These are phyloP conservation scores for Saccopteryx bilineata DNA, from an alignment of 2,113 vertebrate species.

Conservation along the genomic window DNA sequence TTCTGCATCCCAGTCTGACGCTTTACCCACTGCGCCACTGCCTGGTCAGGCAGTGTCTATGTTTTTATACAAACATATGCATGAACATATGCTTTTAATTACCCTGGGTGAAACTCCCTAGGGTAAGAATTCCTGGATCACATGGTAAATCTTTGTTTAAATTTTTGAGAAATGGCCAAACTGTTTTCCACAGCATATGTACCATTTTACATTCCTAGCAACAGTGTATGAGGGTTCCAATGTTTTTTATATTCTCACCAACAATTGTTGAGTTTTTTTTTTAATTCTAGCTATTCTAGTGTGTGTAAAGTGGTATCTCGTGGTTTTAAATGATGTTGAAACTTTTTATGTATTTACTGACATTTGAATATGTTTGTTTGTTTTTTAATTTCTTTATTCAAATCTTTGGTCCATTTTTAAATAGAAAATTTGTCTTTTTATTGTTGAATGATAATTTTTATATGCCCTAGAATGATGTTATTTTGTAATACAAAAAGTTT, in stretches of 20 bases:
- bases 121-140: not conserved
- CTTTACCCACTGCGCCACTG: no score
- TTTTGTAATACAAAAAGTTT: not conserved
- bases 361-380: not conserved
- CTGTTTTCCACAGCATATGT: not conserved
- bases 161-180: not conserved
- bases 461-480: not conserved
- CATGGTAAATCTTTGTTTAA: not conserved
- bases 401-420: slow-evolving; percentile 13
- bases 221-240: not conserved
- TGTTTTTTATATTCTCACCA: not conserved
- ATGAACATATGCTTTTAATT: not conserved
- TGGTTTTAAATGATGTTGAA: not conserved
- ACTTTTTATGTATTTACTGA: not conserved
- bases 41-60: not conserved
- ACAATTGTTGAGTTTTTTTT: not conserved
- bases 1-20: no score
- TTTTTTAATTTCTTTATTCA: not conserved
- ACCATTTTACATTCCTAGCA: not conserved
- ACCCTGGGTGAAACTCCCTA: not conserved
- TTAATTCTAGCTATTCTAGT: not conserved
- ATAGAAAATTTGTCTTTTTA: slow-evolving; percentile 8
- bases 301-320: not conserved
- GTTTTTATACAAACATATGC: not conserved
- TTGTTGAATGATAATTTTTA: slow-evolving; percentile 17